Percentiles rank a stretch among this genome's conserved stretches.
Conservation (phyloP, 1,140 invertebrate genomes). For the Orius insidiosus region DNA sequence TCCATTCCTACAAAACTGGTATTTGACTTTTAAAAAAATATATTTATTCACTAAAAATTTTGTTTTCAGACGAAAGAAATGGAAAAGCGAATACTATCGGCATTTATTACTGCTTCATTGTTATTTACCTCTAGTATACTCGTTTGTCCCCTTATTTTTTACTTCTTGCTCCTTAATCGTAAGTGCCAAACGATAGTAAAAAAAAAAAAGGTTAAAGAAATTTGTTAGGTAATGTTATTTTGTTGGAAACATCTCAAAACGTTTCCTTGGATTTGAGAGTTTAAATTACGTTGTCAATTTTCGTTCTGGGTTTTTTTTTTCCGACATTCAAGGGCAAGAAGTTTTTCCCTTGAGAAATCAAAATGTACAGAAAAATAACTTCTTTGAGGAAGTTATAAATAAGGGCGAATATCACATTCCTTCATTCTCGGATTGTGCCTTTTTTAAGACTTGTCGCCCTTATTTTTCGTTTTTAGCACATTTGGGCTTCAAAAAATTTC, state of each 20-base stretch:
- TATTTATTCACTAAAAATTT: neutral
- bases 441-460: constrained; percentile 1
- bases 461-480: too few relatives aligned
- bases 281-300: too few relatives aligned
- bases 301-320: too few relatives aligned
- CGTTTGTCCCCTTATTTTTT: too few relatives aligned
- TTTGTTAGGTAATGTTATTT: neutral
- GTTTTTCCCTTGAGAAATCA: too few relatives aligned
- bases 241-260: neutral
- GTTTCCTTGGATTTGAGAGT: neutral
- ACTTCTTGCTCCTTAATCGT: too few relatives aligned
- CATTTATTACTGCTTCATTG: neutral
- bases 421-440: constrained; percentile 11
- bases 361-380: too few relatives aligned
- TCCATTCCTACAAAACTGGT: neutral
- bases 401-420: constrained; percentile 5
- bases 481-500: too few relatives aligned
- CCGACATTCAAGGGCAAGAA: too few relatives aligned
- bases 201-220: too few relatives aligned
- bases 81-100: neutral
- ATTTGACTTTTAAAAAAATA: neutral
- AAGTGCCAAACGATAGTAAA: too few relatives aligned
- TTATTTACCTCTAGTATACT: neutral
- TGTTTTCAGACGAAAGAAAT: neutral
- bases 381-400: too few relatives aligned